These are phyloP conservation scores for Nilaparvata lugens DNA, from an alignment of 1,140 invertebrate species.

Conservation along the genomic window DNA sequence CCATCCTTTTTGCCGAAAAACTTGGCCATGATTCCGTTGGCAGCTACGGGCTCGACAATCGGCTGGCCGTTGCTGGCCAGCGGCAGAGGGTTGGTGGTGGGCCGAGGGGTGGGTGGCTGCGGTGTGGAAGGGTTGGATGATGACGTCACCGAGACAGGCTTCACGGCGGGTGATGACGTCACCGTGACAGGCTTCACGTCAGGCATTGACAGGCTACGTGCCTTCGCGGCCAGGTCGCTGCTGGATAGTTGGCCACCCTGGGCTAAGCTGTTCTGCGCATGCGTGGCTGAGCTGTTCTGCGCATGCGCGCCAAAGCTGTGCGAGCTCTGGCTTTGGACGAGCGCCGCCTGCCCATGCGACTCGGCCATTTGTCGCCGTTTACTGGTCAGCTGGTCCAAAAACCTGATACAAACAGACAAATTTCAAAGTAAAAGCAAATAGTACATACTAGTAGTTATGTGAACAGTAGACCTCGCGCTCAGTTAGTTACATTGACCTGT, in stretches of 20 bases:
- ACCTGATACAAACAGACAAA: constrained; percentile 34
- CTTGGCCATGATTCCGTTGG: constrained; percentile 32
- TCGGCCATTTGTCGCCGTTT: constrained; percentile 61
- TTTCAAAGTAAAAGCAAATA: too few species aligned
- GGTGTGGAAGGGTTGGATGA: neutral
- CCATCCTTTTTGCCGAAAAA: constrained; percentile 33
- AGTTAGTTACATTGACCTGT: too few species aligned
- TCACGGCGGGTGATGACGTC: constrained; percentile 7
- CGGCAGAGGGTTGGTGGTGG: neutral
- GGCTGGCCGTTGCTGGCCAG: neutral
- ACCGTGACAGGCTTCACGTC: constrained; percentile 4
- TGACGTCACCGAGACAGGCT: neutral
- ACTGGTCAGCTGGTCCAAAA: constrained; percentile 62
- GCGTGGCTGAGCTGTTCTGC: too few species aligned
- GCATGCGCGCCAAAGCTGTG: too few species aligned
- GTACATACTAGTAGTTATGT: too few species aligned
- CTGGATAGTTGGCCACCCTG: neutral
- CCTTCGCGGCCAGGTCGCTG: neutral
- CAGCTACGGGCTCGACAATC: neutral
- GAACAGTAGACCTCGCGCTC: too few species aligned
- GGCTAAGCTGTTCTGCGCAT: neutral
- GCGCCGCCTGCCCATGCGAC: constrained; percentile 24
- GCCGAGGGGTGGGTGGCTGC: constrained; percentile 24
- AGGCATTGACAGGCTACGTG: constrained; percentile 8
- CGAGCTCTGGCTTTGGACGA: too few species aligned